Evolutionary conservation across 2,113 vertebrate species (phyloP), one percentile per base, ranked within the genome.

Genomic region (Tachuris rubrigastra): DNA sequence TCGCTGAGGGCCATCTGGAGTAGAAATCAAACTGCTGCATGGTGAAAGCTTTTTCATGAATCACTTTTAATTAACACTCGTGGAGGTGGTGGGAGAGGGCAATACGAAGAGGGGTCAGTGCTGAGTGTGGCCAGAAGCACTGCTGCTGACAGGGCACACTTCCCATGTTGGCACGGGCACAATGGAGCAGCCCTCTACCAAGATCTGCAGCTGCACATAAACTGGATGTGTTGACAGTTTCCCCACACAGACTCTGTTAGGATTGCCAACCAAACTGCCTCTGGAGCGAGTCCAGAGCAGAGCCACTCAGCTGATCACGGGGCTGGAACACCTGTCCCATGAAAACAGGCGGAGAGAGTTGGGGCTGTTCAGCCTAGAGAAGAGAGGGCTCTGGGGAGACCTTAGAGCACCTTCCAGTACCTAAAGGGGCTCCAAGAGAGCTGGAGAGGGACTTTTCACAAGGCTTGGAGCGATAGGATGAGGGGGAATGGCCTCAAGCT

Each of bases 131-230:
- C 75, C 83, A 77, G 63, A 56, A 94, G 58, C 35, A 13, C 63
- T 42, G 60, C 87, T 81, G 91, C 62, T 72, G 77, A 33, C 49
- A 72, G 69, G 58, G 21, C 89, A 58, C 10, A 5, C 42, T 58
- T 65, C 33, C 47, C 63, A 4, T n/a, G 19, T 62, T 90, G 79
- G 85, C 81, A 82, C 49, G 37, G 80, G 60, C 73, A 30, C 55
- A 30, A 5, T 0, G 0, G 44, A 72, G 68, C 65, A 46, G 12
- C 1, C 2, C 58, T 22, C 9, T 18, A 5, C 37, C 30, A 33
- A 74, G 39, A 47, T 55, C 33, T 68, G 53, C 52, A 4, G 18
- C 37, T 33, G 35, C 58, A 41, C 33, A 7, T 31, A n/a, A 91
- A 60, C 46, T 2, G 0, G 20, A 5, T 0, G 0, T 4, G 5